Base-by-base conservation (phyloP, 2,797 vertebrate genomes). In the Ptychobarbus kaznakovi region DNA sequence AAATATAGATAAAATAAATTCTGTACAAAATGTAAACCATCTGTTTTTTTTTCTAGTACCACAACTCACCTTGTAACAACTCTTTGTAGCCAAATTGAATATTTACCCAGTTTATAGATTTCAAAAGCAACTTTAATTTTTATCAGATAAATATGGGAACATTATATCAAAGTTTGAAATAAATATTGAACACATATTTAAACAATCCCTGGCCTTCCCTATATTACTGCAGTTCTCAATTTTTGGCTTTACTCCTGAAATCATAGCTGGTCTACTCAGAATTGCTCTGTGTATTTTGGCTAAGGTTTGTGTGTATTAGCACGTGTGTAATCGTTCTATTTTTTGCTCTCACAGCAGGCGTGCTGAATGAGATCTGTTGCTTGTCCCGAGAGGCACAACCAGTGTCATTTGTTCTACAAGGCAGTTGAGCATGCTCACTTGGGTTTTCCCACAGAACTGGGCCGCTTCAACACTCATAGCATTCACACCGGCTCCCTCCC, bases 381-480 rank as follows among this genome's bases (percentile, higher is more conserved):
- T 78, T 89, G 46, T 89, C 91, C 91, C 92, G 85, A 1, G 83
- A 80, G 84, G 89, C 92, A 83, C 92, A 86, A 53, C 72, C 72
- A 68, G 81, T 81, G 87, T 46, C 86, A 81, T 88, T 84, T 88
- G 84, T 86, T 81, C 83, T 83, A 80, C 38, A 80, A 80, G 56
- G 56, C 56, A 65, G 89, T 72, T 6, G 92, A 92, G 94, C 93
- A 94, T 94, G 92, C 92, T 92, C 91, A 56, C 80, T 90, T 85
- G 18, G 11, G 32, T 86, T 94, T 96, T 96, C 95, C 95, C 95
- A 96, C 94, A 94, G 92, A 92, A 87, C 88, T 44, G 87, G 42
- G 25, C 85, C 3, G 70, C 91, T 89, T 86, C 87, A 44, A 61
- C 80, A 42, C 79, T 74, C 75, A 58, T 83, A 18, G 63, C 56